Evolutionary conservation across 2,797 vertebrate genomes (phyloP), one percentile per base, ranked within the genome.

Genomic region (Rachycentron canadum): DNA sequence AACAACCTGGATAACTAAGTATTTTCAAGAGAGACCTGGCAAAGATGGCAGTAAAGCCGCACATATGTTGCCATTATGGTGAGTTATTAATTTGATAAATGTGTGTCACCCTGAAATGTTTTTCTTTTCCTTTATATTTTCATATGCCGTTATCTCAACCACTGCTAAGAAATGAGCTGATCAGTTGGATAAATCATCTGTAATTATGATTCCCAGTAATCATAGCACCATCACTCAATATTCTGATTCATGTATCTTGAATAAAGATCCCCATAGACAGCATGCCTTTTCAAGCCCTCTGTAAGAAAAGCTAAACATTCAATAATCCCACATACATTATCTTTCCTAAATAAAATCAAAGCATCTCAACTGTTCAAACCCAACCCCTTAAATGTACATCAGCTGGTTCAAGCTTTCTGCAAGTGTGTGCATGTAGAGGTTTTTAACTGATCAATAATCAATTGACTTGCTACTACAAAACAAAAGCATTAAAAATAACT

Each of bases 381-480:
- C 56, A 57, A 56, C 32, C 25, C 21, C 7, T 34, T 43, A 36
- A 71, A 61, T 16, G 50, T 38, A 25, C 47, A 60, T 38, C 30
- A n/a, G 32, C n/a, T 38, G 19, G 38, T 68, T 61, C 61, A 47
- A 52, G 30, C 40, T 56, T 71, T 69, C 28, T 36, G 1, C n/a
- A 14, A 55, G 23, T 34, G 19, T 40, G 56, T 78, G 95, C 19
- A 38, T 13, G 2, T 50, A n/a, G 14, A 69, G 30, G 17, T 25
- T 52, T 81, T 63, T 52, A 82, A 77, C 40, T 55, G 57, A 85
- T 85, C 86, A 53, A 82, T 83, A 64, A 69, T 56, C 14, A 64
- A 67, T 84, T 3, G 13, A 82, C 62, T 60, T 5, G 1, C 36
- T 55, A 19, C 30, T 47, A 21, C 19, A 47, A 21, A 47, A 21